Conservation (phyloP, 2,888 invertebrate species). For the Melieria crassipennis region DNA sequence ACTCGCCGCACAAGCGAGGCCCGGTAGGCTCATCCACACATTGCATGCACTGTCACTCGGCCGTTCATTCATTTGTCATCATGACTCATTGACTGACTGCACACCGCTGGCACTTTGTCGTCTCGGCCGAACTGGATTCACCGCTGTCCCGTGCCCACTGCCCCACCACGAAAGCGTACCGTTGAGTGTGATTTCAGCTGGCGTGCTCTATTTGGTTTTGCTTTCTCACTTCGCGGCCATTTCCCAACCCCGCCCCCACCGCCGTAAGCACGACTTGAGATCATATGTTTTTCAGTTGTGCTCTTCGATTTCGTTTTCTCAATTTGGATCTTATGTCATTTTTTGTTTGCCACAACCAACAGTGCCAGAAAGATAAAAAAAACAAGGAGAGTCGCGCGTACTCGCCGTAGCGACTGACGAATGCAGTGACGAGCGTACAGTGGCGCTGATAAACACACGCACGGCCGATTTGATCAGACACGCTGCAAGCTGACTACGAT, state of each 20-base stretch:
- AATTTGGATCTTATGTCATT: constrained; percentile 32
- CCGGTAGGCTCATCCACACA: neutral
- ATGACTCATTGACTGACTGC: constrained; percentile 29
- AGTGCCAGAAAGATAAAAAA: neutral
- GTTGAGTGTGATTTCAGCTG: neutral
- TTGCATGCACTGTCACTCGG: neutral
- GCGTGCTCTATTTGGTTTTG: neutral
- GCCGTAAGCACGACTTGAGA: too few relatives aligned
- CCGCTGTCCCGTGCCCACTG: neutral
- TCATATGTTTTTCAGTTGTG: neutral
- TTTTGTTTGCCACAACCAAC: constrained; percentile 7
- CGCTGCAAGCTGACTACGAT: neutral
- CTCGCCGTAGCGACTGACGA: constrained; percentile 5
- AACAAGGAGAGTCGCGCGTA: too few relatives aligned
- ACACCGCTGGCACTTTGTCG: neutral
- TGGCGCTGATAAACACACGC: neutral
- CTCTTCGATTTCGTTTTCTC: constrained; percentile 29
- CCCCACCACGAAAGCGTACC: neutral
- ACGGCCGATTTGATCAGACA: neutral
- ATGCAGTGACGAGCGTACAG: neutral
- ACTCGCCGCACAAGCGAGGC: neutral
- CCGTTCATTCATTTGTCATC: constrained; percentile 24
- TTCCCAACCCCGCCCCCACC: neutral
- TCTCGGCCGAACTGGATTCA: neutral
- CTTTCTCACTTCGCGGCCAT: neutral